Conservation (phyloP, 2,888 invertebrate species). For the Lithophane semibrunnea region DNA sequence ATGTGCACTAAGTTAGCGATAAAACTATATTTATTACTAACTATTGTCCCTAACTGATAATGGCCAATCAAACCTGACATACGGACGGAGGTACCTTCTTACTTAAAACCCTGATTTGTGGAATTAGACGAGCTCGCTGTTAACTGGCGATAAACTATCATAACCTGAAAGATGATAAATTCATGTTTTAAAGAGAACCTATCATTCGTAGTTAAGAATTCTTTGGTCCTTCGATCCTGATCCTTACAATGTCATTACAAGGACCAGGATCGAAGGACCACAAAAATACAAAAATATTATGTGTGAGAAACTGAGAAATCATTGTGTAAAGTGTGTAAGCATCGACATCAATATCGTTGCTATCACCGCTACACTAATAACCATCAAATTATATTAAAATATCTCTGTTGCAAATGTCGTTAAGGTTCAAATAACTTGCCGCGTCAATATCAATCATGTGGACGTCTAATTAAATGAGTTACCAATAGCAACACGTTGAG, state of each 20-base stretch:
- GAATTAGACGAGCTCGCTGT: background rate
- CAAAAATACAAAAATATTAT: background rate
- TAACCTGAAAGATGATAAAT: background rate
- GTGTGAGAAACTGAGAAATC: background rate
- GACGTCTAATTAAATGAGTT: conserved; percentile 56
- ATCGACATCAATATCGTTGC: conserved; percentile 13
- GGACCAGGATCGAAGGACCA: background rate
- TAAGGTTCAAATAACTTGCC: conserved; percentile 50
- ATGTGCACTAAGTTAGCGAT: conserved; percentile 14
- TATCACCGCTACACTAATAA: conserved; percentile 16
- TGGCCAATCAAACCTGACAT: background rate
- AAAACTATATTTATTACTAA: conserved; percentile 31
- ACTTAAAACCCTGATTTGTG: background rate
- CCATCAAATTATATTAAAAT: conserved; percentile 48
- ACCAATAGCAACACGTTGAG: conserved; percentile 24
- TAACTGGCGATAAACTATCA: background rate
- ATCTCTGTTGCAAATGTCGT: conserved; percentile 49
- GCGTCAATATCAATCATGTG: conserved; percentile 57
- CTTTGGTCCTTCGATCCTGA: background rate
- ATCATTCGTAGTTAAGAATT: background rate
- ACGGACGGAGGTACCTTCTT: background rate
- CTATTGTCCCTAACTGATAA: conserved; percentile 32
- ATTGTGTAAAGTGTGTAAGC: background rate
- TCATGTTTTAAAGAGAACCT: background rate
- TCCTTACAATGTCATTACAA: background rate